These are phyloP conservation scores for Protodeltote pygarga DNA, from an alignment of 2,888 invertebrate species.

Conservation along the genomic window DNA sequence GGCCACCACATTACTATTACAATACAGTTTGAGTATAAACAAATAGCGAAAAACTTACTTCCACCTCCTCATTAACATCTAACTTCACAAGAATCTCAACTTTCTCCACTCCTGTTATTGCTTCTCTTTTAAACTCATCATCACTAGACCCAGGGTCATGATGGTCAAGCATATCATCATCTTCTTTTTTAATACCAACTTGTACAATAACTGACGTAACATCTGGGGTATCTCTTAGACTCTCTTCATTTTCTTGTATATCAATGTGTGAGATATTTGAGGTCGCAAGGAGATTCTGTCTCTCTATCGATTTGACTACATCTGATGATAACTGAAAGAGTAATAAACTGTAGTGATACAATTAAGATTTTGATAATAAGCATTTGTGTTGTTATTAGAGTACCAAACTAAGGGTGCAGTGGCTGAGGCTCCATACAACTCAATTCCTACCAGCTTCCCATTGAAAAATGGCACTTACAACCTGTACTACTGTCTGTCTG, in stretches of 20 bases:
- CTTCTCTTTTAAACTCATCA: constrained; percentile 69
- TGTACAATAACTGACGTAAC: constrained; percentile 31
- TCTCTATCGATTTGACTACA: constrained; percentile 57
- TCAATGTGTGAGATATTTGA: constrained; percentile 47
- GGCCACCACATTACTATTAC: no score
- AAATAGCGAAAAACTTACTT: no score
- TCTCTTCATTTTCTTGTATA: constrained; percentile 30
- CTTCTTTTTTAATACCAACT: constrained; percentile 62
- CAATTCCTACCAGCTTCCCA: no score
- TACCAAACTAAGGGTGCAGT: no score
- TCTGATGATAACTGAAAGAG: constrained; percentile 56
- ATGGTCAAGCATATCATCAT: constrained; percentile 41
- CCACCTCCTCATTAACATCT: constrained; percentile 11
- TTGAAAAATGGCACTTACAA: no score
- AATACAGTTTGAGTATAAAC: no score
- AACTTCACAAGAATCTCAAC: constrained; percentile 22
- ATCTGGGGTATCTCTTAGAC: constrained; percentile 20
- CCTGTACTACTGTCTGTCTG: no score
- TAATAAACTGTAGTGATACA: background rate
- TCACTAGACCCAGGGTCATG: constrained; percentile 54
- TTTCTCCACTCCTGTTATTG: constrained; percentile 48
- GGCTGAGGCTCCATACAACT: no score
- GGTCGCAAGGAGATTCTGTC: constrained; percentile 49
- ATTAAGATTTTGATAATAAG: background rate
- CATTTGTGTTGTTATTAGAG: no score